These are phyloP conservation scores for Entomobrya multifasciata DNA, from an alignment of 2,888 invertebrate species.

Conservation along the genomic window DNA sequence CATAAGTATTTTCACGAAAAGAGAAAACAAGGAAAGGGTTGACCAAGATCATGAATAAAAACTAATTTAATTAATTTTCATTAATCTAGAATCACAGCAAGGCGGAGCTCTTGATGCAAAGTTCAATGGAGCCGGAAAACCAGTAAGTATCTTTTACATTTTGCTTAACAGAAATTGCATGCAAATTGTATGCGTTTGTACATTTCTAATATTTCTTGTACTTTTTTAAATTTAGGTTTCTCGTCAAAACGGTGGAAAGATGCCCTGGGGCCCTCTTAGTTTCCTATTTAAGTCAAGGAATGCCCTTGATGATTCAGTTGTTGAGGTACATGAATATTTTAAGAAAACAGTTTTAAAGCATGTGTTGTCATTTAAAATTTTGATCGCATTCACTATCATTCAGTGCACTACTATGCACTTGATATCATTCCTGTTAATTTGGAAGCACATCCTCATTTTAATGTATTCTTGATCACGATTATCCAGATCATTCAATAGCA, in stretches of 20 bases:
- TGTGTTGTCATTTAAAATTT: not conserved
- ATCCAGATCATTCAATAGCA: no score
- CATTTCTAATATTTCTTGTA: not conserved
- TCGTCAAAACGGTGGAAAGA: slow-evolving; percentile 73
- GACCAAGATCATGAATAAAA: not conserved
- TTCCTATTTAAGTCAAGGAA: slow-evolving; percentile 78
- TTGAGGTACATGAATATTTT: slow-evolving; percentile 73
- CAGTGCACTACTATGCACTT: not conserved
- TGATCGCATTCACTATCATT: not conserved
- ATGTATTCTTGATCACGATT: not conserved
- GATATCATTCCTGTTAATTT: not conserved
- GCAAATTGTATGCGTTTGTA: not conserved
- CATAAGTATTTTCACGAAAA: not conserved
- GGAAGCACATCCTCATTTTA: not conserved
- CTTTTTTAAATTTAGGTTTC: slow-evolving; percentile 54
- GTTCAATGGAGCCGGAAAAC: slow-evolving; percentile 63
- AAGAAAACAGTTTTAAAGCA: no score
- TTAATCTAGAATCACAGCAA: slow-evolving; percentile 62
- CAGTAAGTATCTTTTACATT: slow-evolving; percentile 49
- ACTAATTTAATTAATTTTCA: slow-evolving; percentile 9
- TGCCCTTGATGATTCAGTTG: slow-evolving; percentile 78
- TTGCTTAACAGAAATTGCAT: not conserved
- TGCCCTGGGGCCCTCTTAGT: slow-evolving; percentile 78
- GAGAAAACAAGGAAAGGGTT: not conserved
- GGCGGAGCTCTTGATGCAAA: slow-evolving; percentile 64